Conservation (phyloP, 2,888 invertebrate species). For the Rhamphomyia laevipes region DNA sequence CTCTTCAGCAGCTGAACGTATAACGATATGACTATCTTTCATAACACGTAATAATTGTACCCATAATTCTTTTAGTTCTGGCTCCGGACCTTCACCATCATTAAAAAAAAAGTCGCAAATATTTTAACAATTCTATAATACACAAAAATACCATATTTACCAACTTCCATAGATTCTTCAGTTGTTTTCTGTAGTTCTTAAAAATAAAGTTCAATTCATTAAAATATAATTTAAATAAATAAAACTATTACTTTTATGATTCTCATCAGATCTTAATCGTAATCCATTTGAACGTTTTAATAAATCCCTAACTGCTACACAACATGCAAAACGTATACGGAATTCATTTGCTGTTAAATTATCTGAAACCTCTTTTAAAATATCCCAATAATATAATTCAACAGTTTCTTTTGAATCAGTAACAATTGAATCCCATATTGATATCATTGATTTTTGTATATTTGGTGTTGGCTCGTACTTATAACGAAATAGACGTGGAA, state of each 20-base stretch:
- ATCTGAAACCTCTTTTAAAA: conserved; percentile 59
- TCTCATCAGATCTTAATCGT: conserved; percentile 29
- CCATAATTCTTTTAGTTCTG: conserved; percentile 46
- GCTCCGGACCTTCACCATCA: conserved; percentile 33
- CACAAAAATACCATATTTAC: conserved; percentile 15
- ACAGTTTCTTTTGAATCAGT: conserved; percentile 74
- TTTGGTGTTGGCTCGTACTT: conserved; percentile 89
- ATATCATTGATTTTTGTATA: conserved; percentile 85
- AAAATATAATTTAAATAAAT: conserved; percentile 10
- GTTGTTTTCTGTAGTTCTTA: conserved; percentile 13
- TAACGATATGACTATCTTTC: conserved; percentile 90
- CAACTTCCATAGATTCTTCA: conserved; percentile 20
- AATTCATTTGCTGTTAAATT: conserved; percentile 78
- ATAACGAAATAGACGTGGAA: conserved; percentile 69
- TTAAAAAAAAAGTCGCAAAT: background rate
- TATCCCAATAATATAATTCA: conserved; percentile 37
- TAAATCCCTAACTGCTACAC: conserved; percentile 75
- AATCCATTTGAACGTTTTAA: conserved; percentile 48
- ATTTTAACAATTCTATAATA: background rate
- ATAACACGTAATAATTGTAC: conserved; percentile 74
- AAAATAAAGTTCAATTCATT: background rate
- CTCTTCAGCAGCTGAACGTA: conserved; percentile 59
- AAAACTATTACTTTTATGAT: background rate
- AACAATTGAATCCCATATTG: conserved; percentile 88
- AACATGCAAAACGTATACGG: conserved; percentile 84